Evolutionary conservation across 2,797 vertebrate species (phyloP), one percentile per base, ranked within the genome.

Genomic region (Lepidocolaptes lacrymiger): DNA sequence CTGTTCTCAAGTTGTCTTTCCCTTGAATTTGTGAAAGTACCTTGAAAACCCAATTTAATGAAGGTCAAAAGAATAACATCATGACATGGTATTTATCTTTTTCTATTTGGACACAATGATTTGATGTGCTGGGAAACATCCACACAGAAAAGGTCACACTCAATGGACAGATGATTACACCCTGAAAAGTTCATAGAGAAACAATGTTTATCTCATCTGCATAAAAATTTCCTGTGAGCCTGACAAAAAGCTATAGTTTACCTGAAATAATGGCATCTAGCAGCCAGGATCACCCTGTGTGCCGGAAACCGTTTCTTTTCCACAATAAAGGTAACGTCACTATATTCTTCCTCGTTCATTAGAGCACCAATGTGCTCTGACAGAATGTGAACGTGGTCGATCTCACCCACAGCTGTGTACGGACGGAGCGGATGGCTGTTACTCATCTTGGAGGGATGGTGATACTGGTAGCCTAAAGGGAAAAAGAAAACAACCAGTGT

Each of bases 211-310:
- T 93, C 83, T 88, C 49, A 93, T 94, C 61, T 91, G 59, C 92
- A 89, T 85, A 85, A 88, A 95, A 82, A 87, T 71, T 89, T 94
- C 72, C 83, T 91, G 43, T 9, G 49, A 71, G 37, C n/a, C 78
- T 93, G 67, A 73, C 78, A 95, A 80, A 71, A 93, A 86, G 59
- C 62, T 39, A 58, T 75, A 82, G 32, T 71, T 97, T 93, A 99
- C 99, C 99, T 99, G 98, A 99, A 99, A 97, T 99, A 99, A 88
- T 99, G 99, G 93, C 99, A 99, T 41, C 99, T 98, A 14, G 99
- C 99, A 30, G 99, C 99, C 97, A 99, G 98, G 96, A 99, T 99
- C 79, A 99, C 99, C 71, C 99, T 98, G 97, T 99, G 99, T 11
- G 99, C 99, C 0, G 99, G 98, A 96, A 99, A 99, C 11, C 98